Percentiles rank a stretch among this genome's conserved stretches.
Conservation (phyloP, 2,888 invertebrate genomes). For the Spatulosminthurus flaviceps region DNA sequence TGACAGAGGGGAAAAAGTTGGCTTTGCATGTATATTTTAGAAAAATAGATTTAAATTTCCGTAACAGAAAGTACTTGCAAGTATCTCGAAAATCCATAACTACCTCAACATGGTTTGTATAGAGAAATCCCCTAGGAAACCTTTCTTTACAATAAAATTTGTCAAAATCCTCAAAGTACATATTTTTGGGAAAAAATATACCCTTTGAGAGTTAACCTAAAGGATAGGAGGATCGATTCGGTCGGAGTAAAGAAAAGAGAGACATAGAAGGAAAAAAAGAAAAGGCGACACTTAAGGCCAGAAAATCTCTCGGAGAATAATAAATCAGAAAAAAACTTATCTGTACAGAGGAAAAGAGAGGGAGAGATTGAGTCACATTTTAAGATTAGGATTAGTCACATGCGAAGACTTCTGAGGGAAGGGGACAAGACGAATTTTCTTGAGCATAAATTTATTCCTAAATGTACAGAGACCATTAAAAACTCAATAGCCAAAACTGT, state of each 20-base stretch:
- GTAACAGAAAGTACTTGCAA: too few species aligned
- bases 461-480: slow-evolving; percentile 38
- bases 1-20: too few species aligned
- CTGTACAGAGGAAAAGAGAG: background rate
- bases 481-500: slow-evolving; percentile 18
- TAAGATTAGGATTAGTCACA: slow-evolving; percentile 10
- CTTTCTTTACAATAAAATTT: too few species aligned
- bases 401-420: background rate
- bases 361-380: slow-evolving; percentile 6
- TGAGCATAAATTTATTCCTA: slow-evolving; percentile 35
- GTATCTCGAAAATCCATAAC: too few species aligned
- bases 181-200: background rate
- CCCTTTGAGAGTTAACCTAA: background rate
- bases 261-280: background rate
- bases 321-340: background rate
- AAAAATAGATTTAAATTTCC: too few species aligned
- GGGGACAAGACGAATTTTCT: slow-evolving; percentile 19
- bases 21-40: too few species aligned
- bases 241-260: background rate
- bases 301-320: slow-evolving; percentile 6
- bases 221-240: background rate
- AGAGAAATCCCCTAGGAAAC: too few species aligned
- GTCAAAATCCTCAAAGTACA: too few species aligned
- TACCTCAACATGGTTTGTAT: too few species aligned
- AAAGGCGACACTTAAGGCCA: background rate